Percentiles rank a stretch among this genome's conserved stretches.
Conservation (phyloP, 2,797 vertebrate species). For the Centroberyx gerrardi region DNA sequence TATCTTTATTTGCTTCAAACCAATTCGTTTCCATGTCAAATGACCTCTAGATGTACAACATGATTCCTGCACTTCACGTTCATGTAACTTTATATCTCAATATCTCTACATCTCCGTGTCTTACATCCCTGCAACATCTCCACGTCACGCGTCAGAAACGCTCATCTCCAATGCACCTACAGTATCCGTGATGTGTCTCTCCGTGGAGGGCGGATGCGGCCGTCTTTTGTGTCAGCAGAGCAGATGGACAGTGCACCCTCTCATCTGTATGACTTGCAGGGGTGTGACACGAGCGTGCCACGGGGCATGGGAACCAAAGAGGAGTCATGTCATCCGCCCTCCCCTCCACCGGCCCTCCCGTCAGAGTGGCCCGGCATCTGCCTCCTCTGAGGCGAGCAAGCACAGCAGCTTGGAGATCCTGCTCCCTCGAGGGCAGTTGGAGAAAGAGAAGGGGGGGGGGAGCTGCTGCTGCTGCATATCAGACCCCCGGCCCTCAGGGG, state of each 20-base stretch:
- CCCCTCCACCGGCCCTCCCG: conserved; percentile 66
- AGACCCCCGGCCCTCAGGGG: conserved; percentile 69
- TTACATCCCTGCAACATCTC: neutral
- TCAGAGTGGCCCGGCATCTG: conserved; percentile 78
- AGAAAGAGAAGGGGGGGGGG: conserved; percentile 42
- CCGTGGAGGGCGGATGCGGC: conserved; percentile 25
- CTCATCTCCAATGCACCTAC: neutral
- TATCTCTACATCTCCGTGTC: neutral
- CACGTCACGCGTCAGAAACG: neutral
- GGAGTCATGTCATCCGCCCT: conserved; percentile 61
- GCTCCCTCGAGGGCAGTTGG: conserved; percentile 68
- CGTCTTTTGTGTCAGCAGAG: conserved; percentile 69
- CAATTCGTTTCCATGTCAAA: too few relatives aligned
- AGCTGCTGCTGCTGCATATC: conserved; percentile 52
- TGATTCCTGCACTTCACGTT: too few relatives aligned
- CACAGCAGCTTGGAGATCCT: conserved; percentile 71
- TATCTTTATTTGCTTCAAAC: too few relatives aligned
- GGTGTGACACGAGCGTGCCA: conserved; percentile 81
- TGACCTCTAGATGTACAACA: too few relatives aligned
- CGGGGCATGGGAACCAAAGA: conserved; percentile 84
- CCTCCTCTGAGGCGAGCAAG: conserved; percentile 43
- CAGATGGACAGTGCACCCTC: conserved; percentile 83
- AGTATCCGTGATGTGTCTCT: conserved; percentile 42
- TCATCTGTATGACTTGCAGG: conserved; percentile 72
- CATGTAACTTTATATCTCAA: neutral